Base-by-base conservation (phyloP, 2,888 invertebrate species). In the Nemoura dubitans region DNA sequence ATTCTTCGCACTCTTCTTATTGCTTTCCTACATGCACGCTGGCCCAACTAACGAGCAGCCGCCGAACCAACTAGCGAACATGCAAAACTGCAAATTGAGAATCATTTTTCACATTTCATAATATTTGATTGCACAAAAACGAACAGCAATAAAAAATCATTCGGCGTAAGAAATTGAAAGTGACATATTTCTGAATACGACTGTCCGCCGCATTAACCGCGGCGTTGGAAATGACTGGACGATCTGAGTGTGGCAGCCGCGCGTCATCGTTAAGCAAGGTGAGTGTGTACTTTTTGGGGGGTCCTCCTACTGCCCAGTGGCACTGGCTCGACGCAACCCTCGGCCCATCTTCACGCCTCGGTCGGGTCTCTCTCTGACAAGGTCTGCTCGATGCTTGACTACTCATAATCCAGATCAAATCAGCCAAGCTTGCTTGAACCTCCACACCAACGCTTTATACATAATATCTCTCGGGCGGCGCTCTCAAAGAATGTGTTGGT, bases 201-300 rank as follows among this genome's bases (percentile, higher is more conserved):
- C 59, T 59, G 59, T 59, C 59, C 59, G 59, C 59, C 59, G 59
- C 21, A 1, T 59, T 59, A 7, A 59, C 16, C 59, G 59, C 59
- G 59, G 59, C 59, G 59, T 10, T 59, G 14, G 59, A 59, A 29
- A 81, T 81, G 81, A 81, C 81, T 81, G 3, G 81, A 81, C 81
- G 28, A 29, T 21, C 81, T 29, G 28, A 2, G n/a, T n/a, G n/a
- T 26, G 25, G 10, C 25, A 1, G 25, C 78, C n/a, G 28, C 2
- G 28, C 42, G 26, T 83, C 85, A 25, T 87, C 87, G 87, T 87
- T 87, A 87, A 25, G 59, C 76, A 87, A 82, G 43, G 87, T 87
- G 87, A 87, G 86, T 87, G 81, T 85, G 59, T 77, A 85, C 86
- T 87, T 87, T 87, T 76, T 76, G 84, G 59, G 84, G 25, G 84